phyloP scores from a whole-genome alignment of 2,888 invertebrate genomes.

The Xanthorhoe spadicearia region DNA sequence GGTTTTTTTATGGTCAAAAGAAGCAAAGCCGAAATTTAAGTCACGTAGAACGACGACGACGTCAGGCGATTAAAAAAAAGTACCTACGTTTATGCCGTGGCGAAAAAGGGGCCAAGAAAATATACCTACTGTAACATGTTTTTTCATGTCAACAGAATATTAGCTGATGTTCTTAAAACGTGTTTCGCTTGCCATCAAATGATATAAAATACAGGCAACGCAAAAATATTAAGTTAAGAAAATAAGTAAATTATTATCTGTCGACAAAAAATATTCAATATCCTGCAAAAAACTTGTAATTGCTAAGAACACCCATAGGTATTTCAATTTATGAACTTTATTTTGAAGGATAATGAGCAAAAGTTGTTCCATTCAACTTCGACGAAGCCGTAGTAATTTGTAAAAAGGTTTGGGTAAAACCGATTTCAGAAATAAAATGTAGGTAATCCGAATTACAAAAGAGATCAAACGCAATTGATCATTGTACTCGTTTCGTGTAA shows the following conservation, averaged over 20 bases:
- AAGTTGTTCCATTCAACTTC: slow-evolving; percentile 34
- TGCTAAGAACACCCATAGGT: slow-evolving; percentile 9
- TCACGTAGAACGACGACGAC: slow-evolving; percentile 53
- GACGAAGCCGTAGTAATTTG: slow-evolving; percentile 31
- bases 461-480: slow-evolving; percentile 27
- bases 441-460: slow-evolving; percentile 29
- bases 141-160: neutral
- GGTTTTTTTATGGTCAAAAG: slow-evolving; percentile 57
- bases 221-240: too few species aligned
- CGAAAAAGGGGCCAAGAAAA: slow-evolving; percentile 25
- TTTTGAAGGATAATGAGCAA: slow-evolving; percentile 28
- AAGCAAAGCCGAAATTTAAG: slow-evolving; percentile 53
- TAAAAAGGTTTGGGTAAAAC: slow-evolving; percentile 34
- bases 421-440: slow-evolving; percentile 26
- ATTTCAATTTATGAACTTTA: slow-evolving; percentile 26
- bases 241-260: too few species aligned
- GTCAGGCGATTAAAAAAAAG: slow-evolving; percentile 47
- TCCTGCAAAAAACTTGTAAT: neutral
- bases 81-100: slow-evolving; percentile 34
- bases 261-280: neutral
- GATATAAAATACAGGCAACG: neutral
- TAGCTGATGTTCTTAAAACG: neutral
- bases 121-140: slow-evolving; percentile 13
- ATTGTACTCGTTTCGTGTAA: slow-evolving; percentile 14
- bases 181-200: neutral